These are phyloP conservation scores for Vulpes ferrilata DNA, from an alignment of 2,113 vertebrate species.

Conservation along the genomic window DNA sequence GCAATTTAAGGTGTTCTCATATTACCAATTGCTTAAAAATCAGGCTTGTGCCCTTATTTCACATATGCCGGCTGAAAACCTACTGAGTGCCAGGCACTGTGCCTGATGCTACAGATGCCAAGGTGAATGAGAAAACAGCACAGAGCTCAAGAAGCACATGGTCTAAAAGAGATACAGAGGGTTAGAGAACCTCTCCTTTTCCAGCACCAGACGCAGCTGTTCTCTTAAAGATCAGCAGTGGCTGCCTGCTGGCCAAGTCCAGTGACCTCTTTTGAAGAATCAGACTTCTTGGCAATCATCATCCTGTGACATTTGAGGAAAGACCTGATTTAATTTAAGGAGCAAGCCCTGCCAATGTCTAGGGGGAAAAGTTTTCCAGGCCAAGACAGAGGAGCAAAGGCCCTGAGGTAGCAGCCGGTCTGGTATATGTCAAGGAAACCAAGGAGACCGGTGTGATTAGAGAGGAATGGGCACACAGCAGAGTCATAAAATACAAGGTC, in stretches of 20 bases:
- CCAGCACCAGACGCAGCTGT: background rate
- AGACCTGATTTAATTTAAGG: slow-evolving; percentile 13
- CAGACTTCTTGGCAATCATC: background rate
- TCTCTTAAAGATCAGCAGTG: slow-evolving; percentile 31
- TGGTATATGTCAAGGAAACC: background rate
- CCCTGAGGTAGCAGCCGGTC: background rate
- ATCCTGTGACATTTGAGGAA: slow-evolving; percentile 13
- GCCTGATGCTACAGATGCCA: background rate
- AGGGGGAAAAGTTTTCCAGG: slow-evolving; percentile 1
- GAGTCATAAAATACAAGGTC: background rate
- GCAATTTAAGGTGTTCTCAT: background rate
- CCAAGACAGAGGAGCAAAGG: slow-evolving; percentile 27
- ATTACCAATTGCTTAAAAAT: background rate
- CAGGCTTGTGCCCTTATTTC: background rate
- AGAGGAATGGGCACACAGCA: background rate
- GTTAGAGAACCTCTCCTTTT: background rate
- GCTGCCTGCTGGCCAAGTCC: background rate
- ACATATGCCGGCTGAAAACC: background rate
- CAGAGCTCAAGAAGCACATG: background rate
- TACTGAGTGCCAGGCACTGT: background rate
- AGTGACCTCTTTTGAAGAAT: slow-evolving; percentile 31
- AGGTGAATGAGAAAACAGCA: background rate
- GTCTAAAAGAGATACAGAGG: background rate
- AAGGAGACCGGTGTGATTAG: background rate
- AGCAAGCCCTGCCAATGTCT: background rate